Evolutionary conservation across 1,140 invertebrate genomes (phyloP).

Genomic region (Aphis craccivora): DNA sequence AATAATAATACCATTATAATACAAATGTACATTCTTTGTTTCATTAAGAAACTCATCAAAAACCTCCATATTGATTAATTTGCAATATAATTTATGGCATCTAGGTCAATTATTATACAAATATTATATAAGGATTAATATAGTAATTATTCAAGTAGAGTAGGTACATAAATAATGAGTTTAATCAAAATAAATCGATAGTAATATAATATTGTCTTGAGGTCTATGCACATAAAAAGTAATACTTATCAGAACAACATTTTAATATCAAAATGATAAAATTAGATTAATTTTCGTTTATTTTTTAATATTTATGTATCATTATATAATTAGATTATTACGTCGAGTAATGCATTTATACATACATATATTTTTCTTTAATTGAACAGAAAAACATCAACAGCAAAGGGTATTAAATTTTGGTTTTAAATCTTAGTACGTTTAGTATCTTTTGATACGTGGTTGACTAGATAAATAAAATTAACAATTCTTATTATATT

Average conservation of each 20-base stretch:
- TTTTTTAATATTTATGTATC: background rate
- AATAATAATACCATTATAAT: background rate
- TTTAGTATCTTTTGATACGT: no score
- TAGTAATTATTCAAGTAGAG: background rate
- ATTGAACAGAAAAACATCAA: no score
- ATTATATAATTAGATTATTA: background rate
- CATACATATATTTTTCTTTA: no score
- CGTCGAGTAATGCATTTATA: background rate
- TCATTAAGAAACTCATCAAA: background rate
- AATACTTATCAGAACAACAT: background rate
- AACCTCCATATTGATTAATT: background rate
- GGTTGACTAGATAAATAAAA: no score
- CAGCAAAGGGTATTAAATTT: no score
- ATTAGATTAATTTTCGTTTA: background rate
- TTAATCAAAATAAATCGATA: background rate
- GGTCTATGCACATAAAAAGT: background rate
- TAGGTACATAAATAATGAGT: background rate
- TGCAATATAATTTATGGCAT: background rate
- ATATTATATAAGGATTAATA: background rate
- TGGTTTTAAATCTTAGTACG: no score
- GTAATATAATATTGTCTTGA: background rate
- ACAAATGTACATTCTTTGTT: background rate
- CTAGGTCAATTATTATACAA: background rate
- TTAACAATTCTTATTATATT: no score
- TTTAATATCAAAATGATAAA: background rate